Evolutionary conservation across 2,113 vertebrate species (phyloP).

Genomic region (Strigops habroptila): DNA sequence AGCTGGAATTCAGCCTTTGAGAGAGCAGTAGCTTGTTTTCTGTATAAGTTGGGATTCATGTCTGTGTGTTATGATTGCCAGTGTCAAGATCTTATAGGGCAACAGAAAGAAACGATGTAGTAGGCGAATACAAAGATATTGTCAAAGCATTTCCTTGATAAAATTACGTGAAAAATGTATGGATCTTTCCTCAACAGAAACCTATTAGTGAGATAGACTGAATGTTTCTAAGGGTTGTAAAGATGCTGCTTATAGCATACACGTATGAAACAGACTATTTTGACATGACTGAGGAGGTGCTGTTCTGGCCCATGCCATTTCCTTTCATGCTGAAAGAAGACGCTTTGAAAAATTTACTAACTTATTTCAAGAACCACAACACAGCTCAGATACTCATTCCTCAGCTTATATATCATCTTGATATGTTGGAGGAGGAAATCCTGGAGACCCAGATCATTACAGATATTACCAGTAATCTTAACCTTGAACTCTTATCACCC

Average conservation of each 20-base stretch:
- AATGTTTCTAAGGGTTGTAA: not conserved
- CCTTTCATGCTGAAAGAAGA: not conserved
- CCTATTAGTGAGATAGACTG: not conserved
- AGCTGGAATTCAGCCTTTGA: not conserved
- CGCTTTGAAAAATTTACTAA: not conserved
- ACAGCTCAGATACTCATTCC: not conserved
- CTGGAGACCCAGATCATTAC: not conserved
- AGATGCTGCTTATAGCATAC: not conserved
- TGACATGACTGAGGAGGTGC: not conserved
- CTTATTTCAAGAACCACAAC: not conserved
- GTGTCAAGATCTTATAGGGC: not conserved
- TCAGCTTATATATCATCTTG: not conserved
- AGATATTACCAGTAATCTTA: not conserved
- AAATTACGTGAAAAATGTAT: not conserved
- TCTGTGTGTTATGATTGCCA: not conserved
- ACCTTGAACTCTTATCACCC: not conserved
- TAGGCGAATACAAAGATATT: not conserved
- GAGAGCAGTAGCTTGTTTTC: not conserved
- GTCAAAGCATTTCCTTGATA: not conserved
- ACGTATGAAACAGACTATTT: not conserved
- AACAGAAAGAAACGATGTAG: not conserved
- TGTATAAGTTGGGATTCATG: fast-evolving
- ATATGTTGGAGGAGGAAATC: not conserved
- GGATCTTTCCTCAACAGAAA: not conserved
- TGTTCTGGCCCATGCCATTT: not conserved